Conservation (phyloP, 1,140 invertebrate species). For the Lordiphosa clarofinis region DNA sequence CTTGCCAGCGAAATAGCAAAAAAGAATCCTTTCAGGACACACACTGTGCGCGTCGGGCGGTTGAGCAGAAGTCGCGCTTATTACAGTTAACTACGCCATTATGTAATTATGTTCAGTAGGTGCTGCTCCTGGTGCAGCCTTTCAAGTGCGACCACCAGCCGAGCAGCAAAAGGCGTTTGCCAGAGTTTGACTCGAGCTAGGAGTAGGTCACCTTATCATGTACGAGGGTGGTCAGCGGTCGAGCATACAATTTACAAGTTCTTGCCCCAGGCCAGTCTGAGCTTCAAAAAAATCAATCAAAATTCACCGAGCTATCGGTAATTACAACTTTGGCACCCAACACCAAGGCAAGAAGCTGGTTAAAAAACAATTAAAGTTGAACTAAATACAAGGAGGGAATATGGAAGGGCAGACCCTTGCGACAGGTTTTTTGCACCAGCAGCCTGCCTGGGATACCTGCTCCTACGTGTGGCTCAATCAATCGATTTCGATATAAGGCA, state of each 20-base stretch:
- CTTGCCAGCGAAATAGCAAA: slow-evolving; percentile 38
- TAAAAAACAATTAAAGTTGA: slow-evolving; percentile 77
- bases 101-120: slow-evolving; percentile 69
- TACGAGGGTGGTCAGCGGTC: slow-evolving; percentile 31
- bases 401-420: slow-evolving; percentile 8
- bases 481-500: slow-evolving; percentile 45
- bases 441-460: not conserved
- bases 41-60: slow-evolving; percentile 55
- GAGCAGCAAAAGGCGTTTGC: slow-evolving; percentile 46
- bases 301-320: slow-evolving; percentile 57
- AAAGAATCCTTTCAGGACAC: slow-evolving; percentile 73
- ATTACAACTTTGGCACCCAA: slow-evolving; percentile 34
- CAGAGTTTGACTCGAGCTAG: slow-evolving; percentile 12
- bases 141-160: slow-evolving; percentile 41
- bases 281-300: slow-evolving; percentile 61
- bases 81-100: slow-evolving; percentile 75
- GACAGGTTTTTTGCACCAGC: slow-evolving; percentile 46
- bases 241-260: slow-evolving; percentile 28
- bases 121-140: slow-evolving; percentile 19
- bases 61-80: slow-evolving; percentile 69
- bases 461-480: slow-evolving; percentile 32
- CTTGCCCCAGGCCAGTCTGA: slow-evolving; percentile 3
- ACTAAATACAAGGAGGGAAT: slow-evolving; percentile 44
- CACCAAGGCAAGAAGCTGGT: slow-evolving; percentile 36
- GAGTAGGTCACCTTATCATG: slow-evolving; percentile 13